Base-by-base conservation (phyloP, 2,888 invertebrate genomes). In the Ophraella communa region DNA sequence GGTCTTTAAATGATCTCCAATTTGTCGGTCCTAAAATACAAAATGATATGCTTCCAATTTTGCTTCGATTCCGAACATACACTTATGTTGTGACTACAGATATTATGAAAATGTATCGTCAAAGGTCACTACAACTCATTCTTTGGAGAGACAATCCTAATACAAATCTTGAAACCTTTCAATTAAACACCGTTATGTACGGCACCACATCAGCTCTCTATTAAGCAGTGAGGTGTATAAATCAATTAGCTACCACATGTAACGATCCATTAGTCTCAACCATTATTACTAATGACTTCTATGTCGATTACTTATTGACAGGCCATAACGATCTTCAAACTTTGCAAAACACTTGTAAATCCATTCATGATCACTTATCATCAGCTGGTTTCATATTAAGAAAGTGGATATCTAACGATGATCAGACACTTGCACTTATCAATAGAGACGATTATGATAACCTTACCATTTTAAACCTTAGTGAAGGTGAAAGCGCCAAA, bases 101-200 rank as follows among this genome's bases (percentile, higher is more conserved):
- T 14, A 52, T 65, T 11, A 33, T n/a, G 8, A 65, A 56, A 35
- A 65, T 61, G 65, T 65, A 61, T 10, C 30, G 57, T 18, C 47
- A 58, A n/a, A 58, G 51, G 33, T 35, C 52, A 24, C 20, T 58
- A n/a, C 58, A 64, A 53, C 53, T 11, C 10, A 60, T 64, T 33
- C 3, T 64, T 7, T 60, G 64, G 64, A 24, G 59, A 42, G 54
- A 59, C 18, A 35, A 35, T 55, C 42, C 64, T 17, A 30, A 45
- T 18, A 24, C 51, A 24, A 42, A 27, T 8, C 44, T 56, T 44
- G 35, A n/a, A n/a, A 55, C 18, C 21, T 61, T 44, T 42, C 57
- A 58, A 30, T 30, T 65, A 20, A 59, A 64, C 24, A 64, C 64
- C 1, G n/a, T n/a, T n/a, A n/a, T n/a, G n/a, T 65, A 62, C 42